phyloP scores from a whole-genome alignment of 2,113 vertebrate genomes.

The Oceanites oceanicus region DNA sequence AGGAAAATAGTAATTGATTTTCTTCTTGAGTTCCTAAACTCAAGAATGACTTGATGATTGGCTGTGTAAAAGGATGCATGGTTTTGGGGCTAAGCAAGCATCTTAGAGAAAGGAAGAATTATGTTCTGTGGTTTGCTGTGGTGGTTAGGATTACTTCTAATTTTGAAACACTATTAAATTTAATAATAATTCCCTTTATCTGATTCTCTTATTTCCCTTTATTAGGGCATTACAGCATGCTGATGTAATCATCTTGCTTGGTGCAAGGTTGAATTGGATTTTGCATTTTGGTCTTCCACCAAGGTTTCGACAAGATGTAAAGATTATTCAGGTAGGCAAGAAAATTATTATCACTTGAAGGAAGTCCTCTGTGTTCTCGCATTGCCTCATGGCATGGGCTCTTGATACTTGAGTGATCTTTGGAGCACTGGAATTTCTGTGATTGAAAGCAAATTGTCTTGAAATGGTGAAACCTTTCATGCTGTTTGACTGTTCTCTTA shows the following conservation, averaged over 20 bases:
- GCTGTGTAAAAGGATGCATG: not conserved
- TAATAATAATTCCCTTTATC: not conserved
- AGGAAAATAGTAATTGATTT: not conserved
- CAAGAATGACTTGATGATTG: not conserved
- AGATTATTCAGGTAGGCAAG: conserved; percentile 88
- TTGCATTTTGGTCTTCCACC: conserved; percentile 95
- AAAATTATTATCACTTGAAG: not conserved
- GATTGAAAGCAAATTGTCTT: not conserved
- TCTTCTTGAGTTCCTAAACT: not conserved
- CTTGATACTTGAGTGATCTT: not conserved
- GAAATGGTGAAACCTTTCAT: not conserved
- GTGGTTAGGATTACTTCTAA: not conserved
- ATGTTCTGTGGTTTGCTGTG: not conserved
- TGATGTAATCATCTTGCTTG: conserved; percentile 90
- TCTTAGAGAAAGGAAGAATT: not conserved
- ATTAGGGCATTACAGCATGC: conserved; percentile 88
- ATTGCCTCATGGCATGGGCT: not conserved
- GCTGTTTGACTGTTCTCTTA: not conserved
- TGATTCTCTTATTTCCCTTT: not conserved
- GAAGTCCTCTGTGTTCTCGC: not conserved
- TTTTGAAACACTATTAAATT: not conserved
- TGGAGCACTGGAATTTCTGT: not conserved
- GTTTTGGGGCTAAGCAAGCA: not conserved
- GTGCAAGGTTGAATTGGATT: conserved; percentile 96
- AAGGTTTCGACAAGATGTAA: conserved; percentile 85